A percentile compares a stretch with the other conserved stretches of the same genome.
Conservation (phyloP, 2,797 vertebrate genomes). For the Lutjanus argentimaculatus region DNA sequence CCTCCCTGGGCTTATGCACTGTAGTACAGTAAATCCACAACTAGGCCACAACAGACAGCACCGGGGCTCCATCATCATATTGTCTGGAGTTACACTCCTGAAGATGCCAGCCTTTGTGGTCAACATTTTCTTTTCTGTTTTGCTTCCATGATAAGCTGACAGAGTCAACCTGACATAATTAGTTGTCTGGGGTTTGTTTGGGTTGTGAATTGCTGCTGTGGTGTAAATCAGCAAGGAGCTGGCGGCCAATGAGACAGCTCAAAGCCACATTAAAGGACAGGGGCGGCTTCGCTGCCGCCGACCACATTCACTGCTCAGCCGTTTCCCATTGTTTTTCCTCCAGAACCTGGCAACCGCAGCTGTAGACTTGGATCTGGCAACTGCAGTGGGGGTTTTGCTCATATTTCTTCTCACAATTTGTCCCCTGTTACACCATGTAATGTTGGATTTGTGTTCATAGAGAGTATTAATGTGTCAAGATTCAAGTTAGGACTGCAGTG, state of each 20-base stretch:
- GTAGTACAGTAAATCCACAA: constrained; percentile 44
- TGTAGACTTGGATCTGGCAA: constrained; percentile 43
- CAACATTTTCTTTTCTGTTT: constrained; percentile 64
- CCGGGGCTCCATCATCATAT: constrained; percentile 26
- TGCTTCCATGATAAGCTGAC: constrained; percentile 65
- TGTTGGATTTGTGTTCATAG: constrained; percentile 33
- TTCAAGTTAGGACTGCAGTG: not conserved
- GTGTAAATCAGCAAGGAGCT: constrained; percentile 77
- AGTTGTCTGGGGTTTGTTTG: constrained; percentile 76
- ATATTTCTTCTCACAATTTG: constrained; percentile 60
- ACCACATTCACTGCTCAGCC: constrained; percentile 64
- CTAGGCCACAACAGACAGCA: constrained; percentile 47
- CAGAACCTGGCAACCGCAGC: constrained; percentile 63
- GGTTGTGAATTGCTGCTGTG: constrained; percentile 69
- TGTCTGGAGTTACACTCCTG: constrained; percentile 50
- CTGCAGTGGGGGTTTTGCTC: constrained; percentile 34
- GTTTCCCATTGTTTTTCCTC: constrained; percentile 75
- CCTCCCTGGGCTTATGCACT: constrained; percentile 42
- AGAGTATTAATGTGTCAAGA: constrained; percentile 37
- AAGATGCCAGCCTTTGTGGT: constrained; percentile 55
- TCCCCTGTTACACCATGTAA: constrained; percentile 43
- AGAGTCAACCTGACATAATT: constrained; percentile 74
- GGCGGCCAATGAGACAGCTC: constrained; percentile 69
- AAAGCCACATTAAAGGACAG: constrained; percentile 77
- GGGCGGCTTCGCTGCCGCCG: constrained; percentile 48